A percentile compares a stretch with the other conserved stretches of the same genome.
These are phyloP conservation scores for Spea bombifrons DNA, from an alignment of 2,113 vertebrate species.

Conservation along the genomic window DNA sequence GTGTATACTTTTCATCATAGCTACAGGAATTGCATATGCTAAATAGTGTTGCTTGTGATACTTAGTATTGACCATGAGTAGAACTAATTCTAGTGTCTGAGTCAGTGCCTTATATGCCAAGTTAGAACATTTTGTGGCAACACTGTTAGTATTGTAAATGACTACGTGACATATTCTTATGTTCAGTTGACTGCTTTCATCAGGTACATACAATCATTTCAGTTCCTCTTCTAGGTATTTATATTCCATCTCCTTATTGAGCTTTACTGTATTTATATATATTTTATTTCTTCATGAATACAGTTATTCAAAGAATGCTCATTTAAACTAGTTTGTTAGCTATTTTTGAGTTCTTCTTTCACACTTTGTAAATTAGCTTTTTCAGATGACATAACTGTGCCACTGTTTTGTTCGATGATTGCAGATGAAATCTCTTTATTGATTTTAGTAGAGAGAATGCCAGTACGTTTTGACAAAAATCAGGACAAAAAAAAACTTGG, in stretches of 20 bases:
- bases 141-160: conserved; percentile 43
- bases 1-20: too few species aligned
- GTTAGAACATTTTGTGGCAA: conserved; percentile 58
- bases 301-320: conserved; percentile 75
- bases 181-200: conserved; percentile 51
- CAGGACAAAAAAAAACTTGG: conserved; percentile 59
- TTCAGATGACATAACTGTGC: conserved; percentile 20
- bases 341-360: conserved; percentile 73
- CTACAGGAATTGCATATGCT: conserved; percentile 54
- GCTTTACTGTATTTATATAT: conserved; percentile 67
- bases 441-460: conserved; percentile 79
- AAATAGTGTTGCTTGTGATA: conserved; percentile 65
- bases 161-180: too few species aligned
- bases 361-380: conserved; percentile 67
- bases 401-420: conserved; percentile 52
- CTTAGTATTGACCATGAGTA: conserved; percentile 90
- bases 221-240: conserved; percentile 81
- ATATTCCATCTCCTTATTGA: conserved; percentile 82
- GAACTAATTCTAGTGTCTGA: conserved; percentile 98
- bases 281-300: conserved; percentile 81
- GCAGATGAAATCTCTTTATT: conserved; percentile 71
- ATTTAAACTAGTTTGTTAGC: conserved; percentile 76
- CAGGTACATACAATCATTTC: conserved; percentile 65
- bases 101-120: conserved; percentile 84
- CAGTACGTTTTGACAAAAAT: conserved; percentile 76